Evolutionary conservation across 2,888 invertebrate species (phyloP).

Genomic region (Iphiclides podalirius): DNA sequence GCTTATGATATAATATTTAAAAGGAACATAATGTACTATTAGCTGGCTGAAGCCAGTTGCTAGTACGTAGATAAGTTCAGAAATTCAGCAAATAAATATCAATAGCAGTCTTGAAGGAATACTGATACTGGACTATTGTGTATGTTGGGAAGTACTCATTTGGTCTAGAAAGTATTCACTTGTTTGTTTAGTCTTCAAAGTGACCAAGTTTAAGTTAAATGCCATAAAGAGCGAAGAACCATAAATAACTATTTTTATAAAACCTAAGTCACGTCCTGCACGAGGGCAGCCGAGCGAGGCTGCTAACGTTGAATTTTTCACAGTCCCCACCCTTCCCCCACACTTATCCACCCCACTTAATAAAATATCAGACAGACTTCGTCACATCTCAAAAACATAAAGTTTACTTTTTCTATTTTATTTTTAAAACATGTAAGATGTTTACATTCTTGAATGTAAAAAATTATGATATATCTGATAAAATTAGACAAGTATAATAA

Average conservation of each 20-base stretch:
- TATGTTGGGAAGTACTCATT: too few relatives aligned
- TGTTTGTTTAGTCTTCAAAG: slow-evolving; percentile 11
- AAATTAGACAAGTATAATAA: too few relatives aligned
- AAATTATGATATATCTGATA: too few relatives aligned
- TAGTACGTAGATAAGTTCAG: too few relatives aligned
- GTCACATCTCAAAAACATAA: slow-evolving; percentile 56
- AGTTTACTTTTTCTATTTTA: slow-evolving; percentile 24
- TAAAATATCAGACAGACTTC: slow-evolving; percentile 68
- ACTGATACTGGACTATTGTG: too few relatives aligned
- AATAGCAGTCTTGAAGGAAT: too few relatives aligned
- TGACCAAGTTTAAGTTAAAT: slow-evolving; percentile 21
- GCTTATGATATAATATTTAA: too few relatives aligned
- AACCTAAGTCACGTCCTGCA: slow-evolving; percentile 45
- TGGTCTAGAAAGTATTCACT: too few relatives aligned
- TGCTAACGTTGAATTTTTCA: slow-evolving; percentile 61
- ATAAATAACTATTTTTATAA: slow-evolving; percentile 52
- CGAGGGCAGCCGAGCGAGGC: slow-evolving; percentile 43
- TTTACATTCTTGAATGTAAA: background rate
- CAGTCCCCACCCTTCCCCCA: slow-evolving; percentile 41
- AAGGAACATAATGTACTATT: too few relatives aligned
- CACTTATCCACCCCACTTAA: slow-evolving; percentile 46
- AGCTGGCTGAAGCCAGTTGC: too few relatives aligned
- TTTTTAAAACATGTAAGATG: slow-evolving; percentile 12
- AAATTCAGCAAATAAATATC: too few relatives aligned
- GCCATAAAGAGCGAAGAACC: slow-evolving; percentile 12